Evolutionary conservation across 1,140 invertebrate species (phyloP).

Genomic region (Magallana ariakensis): DNA sequence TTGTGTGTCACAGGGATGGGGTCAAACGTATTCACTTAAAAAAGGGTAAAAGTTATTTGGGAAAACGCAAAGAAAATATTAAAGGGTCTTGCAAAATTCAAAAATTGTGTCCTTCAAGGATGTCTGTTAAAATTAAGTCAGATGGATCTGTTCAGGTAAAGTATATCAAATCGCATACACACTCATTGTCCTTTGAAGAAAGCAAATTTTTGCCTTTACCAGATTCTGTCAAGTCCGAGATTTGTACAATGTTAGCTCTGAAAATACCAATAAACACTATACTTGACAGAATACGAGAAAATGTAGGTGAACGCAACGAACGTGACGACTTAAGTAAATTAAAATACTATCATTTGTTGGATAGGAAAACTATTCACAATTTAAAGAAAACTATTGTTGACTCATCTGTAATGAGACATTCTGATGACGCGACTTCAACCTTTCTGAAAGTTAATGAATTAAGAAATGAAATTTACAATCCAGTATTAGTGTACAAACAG

Average conservation of each 20-base stretch:
- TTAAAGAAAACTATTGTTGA: constrained; percentile 29
- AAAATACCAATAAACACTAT: constrained; percentile 25
- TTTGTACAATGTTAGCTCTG: not conserved
- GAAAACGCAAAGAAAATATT: constrained; percentile 9
- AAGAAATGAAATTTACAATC: constrained; percentile 10
- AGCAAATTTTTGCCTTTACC: not conserved
- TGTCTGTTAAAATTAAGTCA: not conserved
- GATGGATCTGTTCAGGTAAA: not conserved
- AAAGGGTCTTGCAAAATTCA: constrained; percentile 21
- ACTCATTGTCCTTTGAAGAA: not conserved
- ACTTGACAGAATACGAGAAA: not conserved
- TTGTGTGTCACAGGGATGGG: constrained; percentile 14
- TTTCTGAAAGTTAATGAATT: constrained; percentile 1
- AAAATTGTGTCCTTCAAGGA: not conserved
- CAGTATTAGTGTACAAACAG: constrained; percentile 34
- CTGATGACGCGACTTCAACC: constrained; percentile 18
- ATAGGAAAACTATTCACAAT: constrained; percentile 20
- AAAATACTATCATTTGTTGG: constrained; percentile 23
- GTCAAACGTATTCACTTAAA: not conserved
- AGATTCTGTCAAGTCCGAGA: not conserved
- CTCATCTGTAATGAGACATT: constrained; percentile 7
- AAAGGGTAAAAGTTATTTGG: not conserved
- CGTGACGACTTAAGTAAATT: not conserved
- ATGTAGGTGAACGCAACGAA: not conserved
- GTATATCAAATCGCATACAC: not conserved